phyloP scores from a whole-genome alignment of 2,797 vertebrate genomes.

The Xerus rutilus region DNA sequence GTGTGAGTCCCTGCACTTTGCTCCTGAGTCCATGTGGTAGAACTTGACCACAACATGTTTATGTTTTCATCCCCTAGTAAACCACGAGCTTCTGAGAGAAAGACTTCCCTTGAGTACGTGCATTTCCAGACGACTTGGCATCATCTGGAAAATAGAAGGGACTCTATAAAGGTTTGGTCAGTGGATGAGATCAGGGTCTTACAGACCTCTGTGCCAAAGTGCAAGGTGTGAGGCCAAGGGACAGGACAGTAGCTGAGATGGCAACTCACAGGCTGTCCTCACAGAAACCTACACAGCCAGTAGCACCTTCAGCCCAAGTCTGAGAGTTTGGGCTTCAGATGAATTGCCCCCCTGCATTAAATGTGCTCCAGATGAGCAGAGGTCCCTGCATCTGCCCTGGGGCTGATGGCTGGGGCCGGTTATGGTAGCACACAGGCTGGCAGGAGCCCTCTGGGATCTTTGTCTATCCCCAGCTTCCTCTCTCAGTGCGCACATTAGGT shows the following conservation, averaged over 20 bases:
- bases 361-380: background rate
- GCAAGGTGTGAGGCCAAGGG: background rate
- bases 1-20: background rate
- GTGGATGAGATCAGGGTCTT: background rate
- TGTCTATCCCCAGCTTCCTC: background rate
- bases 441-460: background rate
- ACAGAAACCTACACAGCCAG: background rate
- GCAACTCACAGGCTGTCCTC: background rate
- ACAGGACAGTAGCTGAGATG: rapidly evolving
- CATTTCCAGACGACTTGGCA: background rate
- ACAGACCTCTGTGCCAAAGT: background rate
- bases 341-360: too few species aligned
- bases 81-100: background rate
- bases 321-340: background rate
- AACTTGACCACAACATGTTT: rapidly evolving
- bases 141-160: background rate
- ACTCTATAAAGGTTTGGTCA: background rate
- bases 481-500: too few species aligned
- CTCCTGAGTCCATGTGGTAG: background rate
- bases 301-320: background rate
- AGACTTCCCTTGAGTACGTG: too few species aligned
- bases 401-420: too few species aligned
- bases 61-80: rapidly evolving
- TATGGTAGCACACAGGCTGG: background rate
- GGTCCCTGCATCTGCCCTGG: background rate